Conservation (phyloP, 2,888 invertebrate species). For the Chironomus tentans region DNA sequence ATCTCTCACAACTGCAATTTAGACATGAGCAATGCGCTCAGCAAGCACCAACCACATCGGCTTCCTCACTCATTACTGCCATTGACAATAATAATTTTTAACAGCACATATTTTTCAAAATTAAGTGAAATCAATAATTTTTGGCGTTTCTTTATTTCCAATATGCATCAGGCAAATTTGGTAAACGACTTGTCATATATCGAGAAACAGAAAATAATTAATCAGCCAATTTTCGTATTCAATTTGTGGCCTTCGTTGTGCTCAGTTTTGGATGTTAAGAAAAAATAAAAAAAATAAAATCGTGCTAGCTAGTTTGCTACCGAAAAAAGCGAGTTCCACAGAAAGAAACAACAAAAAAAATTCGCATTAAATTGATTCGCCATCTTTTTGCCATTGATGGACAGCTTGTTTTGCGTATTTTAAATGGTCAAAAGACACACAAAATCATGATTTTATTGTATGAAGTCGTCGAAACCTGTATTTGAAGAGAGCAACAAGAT, state of each 20-base stretch:
- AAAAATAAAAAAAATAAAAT: neutral
- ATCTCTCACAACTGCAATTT: no score
- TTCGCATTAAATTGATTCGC: conserved; percentile 2
- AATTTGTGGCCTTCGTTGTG: conserved; percentile 14
- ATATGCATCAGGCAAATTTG: neutral
- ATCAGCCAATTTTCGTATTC: neutral
- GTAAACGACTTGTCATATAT: neutral
- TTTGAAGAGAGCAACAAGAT: neutral
- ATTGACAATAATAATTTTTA: no score
- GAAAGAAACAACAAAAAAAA: neutral
- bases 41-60: no score
- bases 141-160: neutral
- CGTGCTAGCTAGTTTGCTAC: neutral
- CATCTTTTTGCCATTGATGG: conserved; percentile 15
- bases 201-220: conserved; percentile 8
- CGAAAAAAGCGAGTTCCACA: conserved; percentile 3
- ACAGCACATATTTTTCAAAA: no score
- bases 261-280: neutral
- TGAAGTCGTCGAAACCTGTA: neutral
- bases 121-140: neutral
- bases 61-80: no score
- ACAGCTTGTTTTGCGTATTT: conserved; percentile 1
- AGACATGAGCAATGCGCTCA: no score
- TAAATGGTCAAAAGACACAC: neutral
- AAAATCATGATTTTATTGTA: no score